Conservation (phyloP, 2,113 vertebrate species). For the Cyphomyrus plagiostoma region DNA sequence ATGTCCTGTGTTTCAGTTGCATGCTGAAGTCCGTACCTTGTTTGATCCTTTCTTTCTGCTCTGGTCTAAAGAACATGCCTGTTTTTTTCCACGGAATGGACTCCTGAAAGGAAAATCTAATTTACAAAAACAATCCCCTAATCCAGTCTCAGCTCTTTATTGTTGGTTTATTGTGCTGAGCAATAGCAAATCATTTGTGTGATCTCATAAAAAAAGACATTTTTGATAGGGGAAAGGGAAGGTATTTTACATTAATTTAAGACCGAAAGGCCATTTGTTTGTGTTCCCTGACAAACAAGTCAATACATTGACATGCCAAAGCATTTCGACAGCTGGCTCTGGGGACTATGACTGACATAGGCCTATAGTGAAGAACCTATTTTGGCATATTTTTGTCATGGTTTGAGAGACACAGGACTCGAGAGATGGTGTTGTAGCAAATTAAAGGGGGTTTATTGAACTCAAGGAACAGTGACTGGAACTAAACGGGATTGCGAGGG, state of each 20-base stretch:
- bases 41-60: background rate
- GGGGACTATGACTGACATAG: background rate
- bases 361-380: constrained; percentile 14
- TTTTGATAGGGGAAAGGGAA: constrained; percentile 12
- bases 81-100: constrained; percentile 35
- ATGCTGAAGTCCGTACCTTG: background rate
- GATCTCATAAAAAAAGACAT: constrained; percentile 12
- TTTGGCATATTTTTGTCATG: constrained; percentile 27
- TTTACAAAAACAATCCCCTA: constrained; percentile 50
- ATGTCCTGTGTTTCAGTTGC: background rate
- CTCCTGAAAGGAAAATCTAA: constrained; percentile 46
- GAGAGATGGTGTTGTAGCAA: too few relatives aligned
- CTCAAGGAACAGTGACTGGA: too few relatives aligned
- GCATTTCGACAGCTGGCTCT: background rate
- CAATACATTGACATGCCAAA: constrained; percentile 16
- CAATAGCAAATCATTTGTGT: constrained; percentile 12
- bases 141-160: constrained; percentile 30
- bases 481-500: too few relatives aligned
- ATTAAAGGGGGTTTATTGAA: too few relatives aligned
- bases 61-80: background rate
- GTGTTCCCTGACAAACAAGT: background rate
- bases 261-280: constrained; percentile 19
- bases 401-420: too few relatives aligned
- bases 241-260: constrained; percentile 27
- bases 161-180: background rate